Evolutionary conservation across 2,888 invertebrate species (phyloP), one percentile per base, ranked within the genome.

Genomic region (Drosophila meridiana): DNA sequence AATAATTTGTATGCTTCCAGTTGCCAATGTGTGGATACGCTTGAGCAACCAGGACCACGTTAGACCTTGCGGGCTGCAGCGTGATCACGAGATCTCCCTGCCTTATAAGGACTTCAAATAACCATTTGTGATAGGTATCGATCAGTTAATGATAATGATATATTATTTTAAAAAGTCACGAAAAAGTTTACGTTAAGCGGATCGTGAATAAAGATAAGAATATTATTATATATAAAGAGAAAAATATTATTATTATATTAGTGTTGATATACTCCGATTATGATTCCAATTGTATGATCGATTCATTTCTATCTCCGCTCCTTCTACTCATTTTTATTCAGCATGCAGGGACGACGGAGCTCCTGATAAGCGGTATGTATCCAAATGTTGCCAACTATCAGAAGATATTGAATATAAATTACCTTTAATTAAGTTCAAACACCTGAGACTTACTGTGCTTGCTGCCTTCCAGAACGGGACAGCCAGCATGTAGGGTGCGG

Each of bases 381-480:
- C 98, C 98, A 98, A 93, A 97, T 97, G 93, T 98, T 98, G 4
- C 96, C 96, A 65, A 97, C 96, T 96, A 64, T 28, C 11, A 52
- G 70, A 57, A 57, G 2, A 28, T 7, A 11, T 11, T 4, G 1
- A 11, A 34, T 34, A 36, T 38, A 1, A 20, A 34, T 34, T 43
- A 42, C 4, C 0, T 9, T 11, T 38, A 32, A 20, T 11, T 2
- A 2, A n/a, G 14, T 5, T 20, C 5, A 11, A 2, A 7, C 5
- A 8, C 1, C 0, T 5, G 8, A 4, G 4, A 87, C 94, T 92
- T 93, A 98, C 98, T 98, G 97, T 98, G 98, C 94, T 99, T 99
- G 47, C 97, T 96, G 42, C 99, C 99, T 14, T 97, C 95, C 14
- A 99, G 94, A 26, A 99, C 98, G 0, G 99, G 99, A 93, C 99